phyloP scores from a whole-genome alignment of 2,797 vertebrate species.

The Ptychadena robeensis region DNA sequence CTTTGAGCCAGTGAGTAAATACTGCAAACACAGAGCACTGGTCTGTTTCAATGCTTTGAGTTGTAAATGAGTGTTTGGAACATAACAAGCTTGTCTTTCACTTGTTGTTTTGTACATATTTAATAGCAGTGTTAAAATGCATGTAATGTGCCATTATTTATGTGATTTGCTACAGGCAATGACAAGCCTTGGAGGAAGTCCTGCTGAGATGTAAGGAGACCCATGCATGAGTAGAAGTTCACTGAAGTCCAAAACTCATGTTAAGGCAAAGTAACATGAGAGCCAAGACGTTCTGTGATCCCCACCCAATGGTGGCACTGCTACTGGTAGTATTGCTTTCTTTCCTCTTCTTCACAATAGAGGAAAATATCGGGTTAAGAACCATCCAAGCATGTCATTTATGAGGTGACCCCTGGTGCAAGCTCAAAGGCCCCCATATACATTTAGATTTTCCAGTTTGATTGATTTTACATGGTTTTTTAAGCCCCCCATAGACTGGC shows the following conservation, averaged over 20 bases:
- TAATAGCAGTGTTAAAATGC: not conserved
- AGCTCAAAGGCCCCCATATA: too few relatives aligned
- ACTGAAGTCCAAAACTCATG: not conserved
- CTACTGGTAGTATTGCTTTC: not conserved
- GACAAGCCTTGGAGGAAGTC: not conserved
- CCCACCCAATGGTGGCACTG: not conserved
- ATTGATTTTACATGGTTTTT: too few relatives aligned
- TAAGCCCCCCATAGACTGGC: too few relatives aligned
- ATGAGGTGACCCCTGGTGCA: not conserved
- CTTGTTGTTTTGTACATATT: not conserved
- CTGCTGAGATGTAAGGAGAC: not conserved
- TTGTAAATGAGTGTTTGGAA: constrained; percentile 22
- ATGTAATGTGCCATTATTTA: not conserved
- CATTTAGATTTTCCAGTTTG: too few relatives aligned
- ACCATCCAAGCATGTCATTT: not conserved
- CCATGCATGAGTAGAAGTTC: not conserved
- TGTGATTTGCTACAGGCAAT: not conserved
- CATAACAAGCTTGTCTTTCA: not conserved
- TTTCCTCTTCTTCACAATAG: not conserved
- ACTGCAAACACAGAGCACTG: not conserved
- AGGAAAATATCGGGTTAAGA: not conserved
- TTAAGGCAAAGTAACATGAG: not conserved
- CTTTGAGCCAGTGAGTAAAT: constrained; percentile 20
- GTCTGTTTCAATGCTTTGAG: constrained; percentile 10
- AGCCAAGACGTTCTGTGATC: not conserved